Base-by-base conservation (phyloP, 1,140 invertebrate species). In the Coptotermes formosanus region DNA sequence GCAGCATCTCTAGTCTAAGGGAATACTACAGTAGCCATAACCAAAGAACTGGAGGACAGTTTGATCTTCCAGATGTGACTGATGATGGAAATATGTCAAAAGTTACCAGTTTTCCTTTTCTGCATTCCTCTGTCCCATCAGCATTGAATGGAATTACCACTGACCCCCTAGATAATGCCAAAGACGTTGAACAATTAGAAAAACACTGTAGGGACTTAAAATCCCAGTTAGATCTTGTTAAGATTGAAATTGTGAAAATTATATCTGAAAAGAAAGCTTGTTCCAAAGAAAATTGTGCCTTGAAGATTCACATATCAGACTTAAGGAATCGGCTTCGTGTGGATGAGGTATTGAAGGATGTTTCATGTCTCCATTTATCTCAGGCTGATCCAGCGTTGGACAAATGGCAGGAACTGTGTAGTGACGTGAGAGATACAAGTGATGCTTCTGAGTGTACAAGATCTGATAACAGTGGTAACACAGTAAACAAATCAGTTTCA, bases 241-340 rank as follows among this genome's bases (percentile, higher is more conserved):
- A 89, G 85, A 83, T 87, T 82, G 88, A 90, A 86, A 90, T 90
- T 30, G 83, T 89, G 30, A 88, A 90, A 86, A 89, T 90, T 30
- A 81, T 90, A 16, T 88, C 87, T 12, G 89, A 91, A 75, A 90
- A 90, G 87, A 88, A 88, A 87, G 88, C 88, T 23, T 89, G 90
- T 64, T 86, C 87, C 25, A 88, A 89, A 87, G 89, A 90, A 85
- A 89, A 90, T 32, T 87, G 83, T 86, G 87, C 86, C 3, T 87
- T 90, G 32, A 89, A 89, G 86, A 85, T 87, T 12, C 86, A 87
- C 43, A 87, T 88, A 30, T 85, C 44, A 84, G 83, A 87, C 30
- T 59, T 88, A 21, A 64, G 84, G 7, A 86, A 83, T 75, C 64
- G n/a, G 14, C 64, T 75, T n/a, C 64, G 25, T 75, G 14, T 30